phyloP scores from a whole-genome alignment of 1,140 invertebrate species.

The Araneus ventricosus region DNA sequence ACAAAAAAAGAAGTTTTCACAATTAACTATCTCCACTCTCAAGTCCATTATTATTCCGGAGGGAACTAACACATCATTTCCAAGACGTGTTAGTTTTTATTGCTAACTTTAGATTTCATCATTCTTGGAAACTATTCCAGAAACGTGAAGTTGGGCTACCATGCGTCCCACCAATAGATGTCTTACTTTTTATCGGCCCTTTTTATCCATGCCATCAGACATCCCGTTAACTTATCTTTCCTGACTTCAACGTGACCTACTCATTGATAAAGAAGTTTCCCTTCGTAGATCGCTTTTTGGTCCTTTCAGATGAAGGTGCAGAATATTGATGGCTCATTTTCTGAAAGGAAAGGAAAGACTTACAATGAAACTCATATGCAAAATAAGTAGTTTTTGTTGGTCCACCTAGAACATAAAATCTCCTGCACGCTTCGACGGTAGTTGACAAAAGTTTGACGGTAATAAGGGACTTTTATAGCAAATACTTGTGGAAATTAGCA shows the following conservation, averaged over 20 bases:
- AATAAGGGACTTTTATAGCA: neutral
- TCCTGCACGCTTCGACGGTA: neutral
- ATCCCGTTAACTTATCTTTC: constrained; percentile 23
- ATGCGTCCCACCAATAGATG: neutral
- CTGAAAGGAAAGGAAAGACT: neutral
- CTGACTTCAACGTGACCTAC: neutral
- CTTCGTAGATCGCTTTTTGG: constrained; percentile 6
- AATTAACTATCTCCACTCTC: neutral
- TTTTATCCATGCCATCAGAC: neutral
- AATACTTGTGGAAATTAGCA: neutral
- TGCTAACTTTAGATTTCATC: constrained; percentile 12
- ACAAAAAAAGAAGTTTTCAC: too few species aligned
- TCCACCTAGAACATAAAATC: neutral
- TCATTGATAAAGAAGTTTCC: constrained; percentile 33
- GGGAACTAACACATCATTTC: neutral
- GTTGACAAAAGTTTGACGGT: neutral
- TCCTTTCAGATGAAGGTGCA: neutral
- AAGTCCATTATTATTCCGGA: neutral
- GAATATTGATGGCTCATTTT: constrained; percentile 32
- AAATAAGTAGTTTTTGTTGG: constrained; percentile 5
- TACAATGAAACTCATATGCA: neutral
- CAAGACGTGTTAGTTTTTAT: neutral
- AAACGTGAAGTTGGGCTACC: neutral
- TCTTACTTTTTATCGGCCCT: constrained; percentile 13
- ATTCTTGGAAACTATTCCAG: neutral